Evolutionary conservation across 1,140 invertebrate genomes (phyloP).

Genomic region (Conus ventricosus): DNA sequence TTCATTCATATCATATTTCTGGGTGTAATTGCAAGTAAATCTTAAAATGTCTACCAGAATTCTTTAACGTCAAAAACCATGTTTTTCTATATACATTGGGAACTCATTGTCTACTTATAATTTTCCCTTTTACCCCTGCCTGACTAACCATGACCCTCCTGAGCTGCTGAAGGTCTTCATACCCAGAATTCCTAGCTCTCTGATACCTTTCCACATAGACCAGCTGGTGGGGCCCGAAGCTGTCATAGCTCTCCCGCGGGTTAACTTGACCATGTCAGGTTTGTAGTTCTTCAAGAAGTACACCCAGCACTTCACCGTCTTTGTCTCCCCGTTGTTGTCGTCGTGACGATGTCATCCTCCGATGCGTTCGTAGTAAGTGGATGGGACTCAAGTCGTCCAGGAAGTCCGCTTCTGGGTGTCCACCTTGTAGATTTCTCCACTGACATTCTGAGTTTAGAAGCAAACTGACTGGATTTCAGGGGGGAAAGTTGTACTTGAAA

Average conservation of each 20-base stretch:
- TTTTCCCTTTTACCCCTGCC: too few species aligned
- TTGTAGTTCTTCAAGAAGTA: conserved; percentile 84
- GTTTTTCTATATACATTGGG: too few species aligned
- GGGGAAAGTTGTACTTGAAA: too few species aligned
- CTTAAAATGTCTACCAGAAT: too few species aligned
- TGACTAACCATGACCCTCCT: neutral
- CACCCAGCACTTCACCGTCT: conserved; percentile 27
- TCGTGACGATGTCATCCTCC: conserved; percentile 28
- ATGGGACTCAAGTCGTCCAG: conserved; percentile 91
- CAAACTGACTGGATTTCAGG: too few species aligned
- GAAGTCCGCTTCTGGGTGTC: conserved; percentile 85
- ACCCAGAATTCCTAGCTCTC: neutral
- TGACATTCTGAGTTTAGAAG: conserved; percentile 75
- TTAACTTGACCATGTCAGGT: conserved; percentile 80
- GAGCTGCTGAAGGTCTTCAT: neutral
- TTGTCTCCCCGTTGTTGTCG: neutral
- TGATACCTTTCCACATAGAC: conserved; percentile 72
- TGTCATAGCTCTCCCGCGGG: conserved; percentile 82
- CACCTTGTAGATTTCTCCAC: conserved; percentile 90
- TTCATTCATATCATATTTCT: too few species aligned
- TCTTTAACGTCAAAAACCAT: too few species aligned
- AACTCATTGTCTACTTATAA: too few species aligned
- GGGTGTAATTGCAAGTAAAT: too few species aligned
- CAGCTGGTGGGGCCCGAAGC: conserved; percentile 81
- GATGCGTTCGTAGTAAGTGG: conserved; percentile 79